Evolutionary conservation across 2,888 invertebrate genomes (phyloP).

Genomic region (Cataglyphis albicans): DNA sequence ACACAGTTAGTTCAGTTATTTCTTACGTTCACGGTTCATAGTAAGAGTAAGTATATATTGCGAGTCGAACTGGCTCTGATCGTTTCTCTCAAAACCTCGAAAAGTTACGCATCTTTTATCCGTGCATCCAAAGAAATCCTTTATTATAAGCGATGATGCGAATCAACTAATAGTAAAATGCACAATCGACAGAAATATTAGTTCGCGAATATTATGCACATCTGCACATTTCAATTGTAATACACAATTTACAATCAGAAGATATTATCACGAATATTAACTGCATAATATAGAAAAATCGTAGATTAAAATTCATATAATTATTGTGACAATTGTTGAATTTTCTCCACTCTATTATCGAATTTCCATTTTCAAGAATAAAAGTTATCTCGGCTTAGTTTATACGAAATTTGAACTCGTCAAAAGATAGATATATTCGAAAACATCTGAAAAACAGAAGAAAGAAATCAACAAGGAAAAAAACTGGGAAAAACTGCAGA

Average conservation of each 20-base stretch:
- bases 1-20: constrained; percentile 13
- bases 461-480: not conserved
- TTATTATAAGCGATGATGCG: constrained; percentile 45
- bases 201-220: not conserved
- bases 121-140: not conserved
- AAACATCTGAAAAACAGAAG: not conserved
- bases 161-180: constrained; percentile 8
- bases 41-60: constrained; percentile 37
- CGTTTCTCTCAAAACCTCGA: constrained; percentile 59
- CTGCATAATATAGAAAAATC: not conserved
- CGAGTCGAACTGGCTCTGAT: constrained; percentile 34
- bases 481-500: not conserved
- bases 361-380: not conserved
- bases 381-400: not conserved
- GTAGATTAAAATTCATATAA: not conserved
- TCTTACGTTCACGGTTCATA: constrained; percentile 42
- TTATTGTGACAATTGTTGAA: not conserved
- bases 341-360: not conserved
- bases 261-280: not conserved
- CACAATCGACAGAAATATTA: constrained; percentile 30
- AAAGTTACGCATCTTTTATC: constrained; percentile 6
- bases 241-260: not conserved
- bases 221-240: not conserved
- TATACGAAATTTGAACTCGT: not conserved
- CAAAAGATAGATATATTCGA: not conserved